Evolutionary conservation across 2,888 invertebrate species (phyloP), one percentile per base, ranked within the genome.

Genomic region (Caenorhabditis wallacei): DNA sequence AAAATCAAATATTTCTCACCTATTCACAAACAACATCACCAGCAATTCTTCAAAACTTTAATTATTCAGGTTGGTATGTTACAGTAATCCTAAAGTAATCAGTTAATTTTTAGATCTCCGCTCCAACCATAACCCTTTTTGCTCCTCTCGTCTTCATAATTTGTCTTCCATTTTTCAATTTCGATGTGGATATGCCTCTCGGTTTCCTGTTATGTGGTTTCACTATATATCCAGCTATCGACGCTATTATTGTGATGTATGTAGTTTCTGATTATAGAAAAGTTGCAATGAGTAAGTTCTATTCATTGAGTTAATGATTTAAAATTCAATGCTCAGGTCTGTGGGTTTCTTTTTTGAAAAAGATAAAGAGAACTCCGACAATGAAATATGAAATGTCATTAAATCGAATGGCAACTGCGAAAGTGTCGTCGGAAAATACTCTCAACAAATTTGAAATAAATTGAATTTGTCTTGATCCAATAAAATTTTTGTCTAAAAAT

Each of bases 21-120:
- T 20, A 22, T n/a, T 7, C 22, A 63, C 40, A 53, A 30, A 63
- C 63, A 63, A 53, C 59, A 61, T 22, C 71, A 71, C 16, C 13
- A 51, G 24, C 71, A 71, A 51, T 53, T 71, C 18, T 71, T 71
- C 71, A 48, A 61, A n/a, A 61, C 71, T 10, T 20, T 71, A 5
- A 26, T 71, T 22, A 2, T 69, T 7, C 69, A 69, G 46, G 69
- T 54, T 51, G 16, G 16, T 18, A 10, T 4, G 7, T 18, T 13
- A 8, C 5, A 5, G 2, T 16, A 1, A 7, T 18, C 1, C 7
- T 10, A 7, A 30, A 30, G 0, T n/a, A 24, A 16, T 4, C 26
- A 1, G 5, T 56, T n/a, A 2, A 26, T 16, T 35, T 35, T 35
- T 20, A 66, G 66, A 51, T 66, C 16, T 37, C 37, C 13, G 18